Evolutionary conservation across 2,113 vertebrate genomes (phyloP).

Genomic region (Marmota monax): DNA sequence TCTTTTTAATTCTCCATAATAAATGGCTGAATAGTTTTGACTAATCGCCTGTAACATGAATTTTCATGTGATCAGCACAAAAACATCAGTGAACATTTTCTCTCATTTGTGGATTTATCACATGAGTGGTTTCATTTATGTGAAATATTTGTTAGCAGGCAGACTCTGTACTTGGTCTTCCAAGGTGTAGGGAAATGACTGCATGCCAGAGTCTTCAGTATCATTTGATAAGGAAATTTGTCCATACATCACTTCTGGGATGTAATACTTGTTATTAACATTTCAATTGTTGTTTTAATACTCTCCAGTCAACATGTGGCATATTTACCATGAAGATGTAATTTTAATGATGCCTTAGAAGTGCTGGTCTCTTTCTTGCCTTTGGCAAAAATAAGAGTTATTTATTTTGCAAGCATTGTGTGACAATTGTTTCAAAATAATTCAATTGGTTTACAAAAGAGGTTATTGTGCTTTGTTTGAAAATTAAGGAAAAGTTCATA

Average conservation of each 20-base stretch:
- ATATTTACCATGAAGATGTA: constrained; percentile 66
- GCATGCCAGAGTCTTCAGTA: background rate
- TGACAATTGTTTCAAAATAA: constrained; percentile 71
- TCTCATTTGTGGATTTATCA: background rate
- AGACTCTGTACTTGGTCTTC: background rate
- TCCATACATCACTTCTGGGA: background rate
- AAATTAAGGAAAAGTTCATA: constrained; percentile 80
- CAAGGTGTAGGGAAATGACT: background rate
- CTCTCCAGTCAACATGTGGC: constrained; percentile 3
- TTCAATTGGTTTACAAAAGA: constrained; percentile 66
- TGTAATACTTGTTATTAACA: constrained; percentile 40
- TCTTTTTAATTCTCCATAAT: background rate
- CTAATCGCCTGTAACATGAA: background rate
- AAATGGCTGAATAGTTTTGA: constrained; percentile 3
- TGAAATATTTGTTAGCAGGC: background rate
- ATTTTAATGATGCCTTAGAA: constrained; percentile 65
- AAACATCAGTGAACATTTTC: rapidly evolving
- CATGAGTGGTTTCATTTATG: background rate
- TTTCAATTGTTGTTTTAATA: constrained; percentile 20
- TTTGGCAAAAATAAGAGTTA: constrained; percentile 72
- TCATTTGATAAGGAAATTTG: background rate
- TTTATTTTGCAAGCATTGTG: constrained; percentile 62
- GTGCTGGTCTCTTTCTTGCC: constrained; percentile 62
- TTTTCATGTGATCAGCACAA: background rate
- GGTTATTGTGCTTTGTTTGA: constrained; percentile 52